These are phyloP conservation scores for Acanthisitta chloris DNA, from an alignment of 2,113 vertebrate genomes.

Conservation along the genomic window DNA sequence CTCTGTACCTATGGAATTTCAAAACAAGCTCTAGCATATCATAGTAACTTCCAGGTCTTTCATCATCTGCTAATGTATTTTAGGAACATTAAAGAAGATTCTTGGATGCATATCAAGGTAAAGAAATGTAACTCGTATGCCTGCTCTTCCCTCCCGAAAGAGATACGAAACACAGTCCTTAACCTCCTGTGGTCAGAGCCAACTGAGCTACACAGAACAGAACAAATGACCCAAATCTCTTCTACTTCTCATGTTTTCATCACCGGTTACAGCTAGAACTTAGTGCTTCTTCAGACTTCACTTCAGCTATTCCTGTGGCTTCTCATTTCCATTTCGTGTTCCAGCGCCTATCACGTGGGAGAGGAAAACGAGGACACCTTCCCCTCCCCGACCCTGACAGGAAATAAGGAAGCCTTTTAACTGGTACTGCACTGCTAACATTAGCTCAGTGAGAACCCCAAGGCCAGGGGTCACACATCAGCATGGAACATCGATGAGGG, in stretches of 20 bases:
- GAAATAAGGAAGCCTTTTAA: neutral
- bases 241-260: neutral
- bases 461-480: neutral
- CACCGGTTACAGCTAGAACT: neutral
- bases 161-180: neutral
- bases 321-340: neutral
- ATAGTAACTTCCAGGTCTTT: conserved; percentile 36
- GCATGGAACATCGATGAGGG: neutral
- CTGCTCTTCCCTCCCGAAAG: neutral
- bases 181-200: neutral
- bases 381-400: neutral
- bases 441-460: neutral
- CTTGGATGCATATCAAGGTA: conserved; percentile 47
- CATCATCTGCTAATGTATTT: conserved; percentile 39
- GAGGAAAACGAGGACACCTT: neutral
- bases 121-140: neutral
- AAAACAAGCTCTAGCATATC: conserved; percentile 46
- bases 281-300: neutral
- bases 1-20: conserved; percentile 39
- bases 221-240: neutral
- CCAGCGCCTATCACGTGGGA: neutral
- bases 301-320: neutral
- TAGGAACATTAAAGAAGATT: conserved; percentile 17
- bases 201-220: neutral
- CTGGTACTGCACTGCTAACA: neutral